phyloP scores from a whole-genome alignment of 2,797 vertebrate species.

The Champsocephalus esox region DNA sequence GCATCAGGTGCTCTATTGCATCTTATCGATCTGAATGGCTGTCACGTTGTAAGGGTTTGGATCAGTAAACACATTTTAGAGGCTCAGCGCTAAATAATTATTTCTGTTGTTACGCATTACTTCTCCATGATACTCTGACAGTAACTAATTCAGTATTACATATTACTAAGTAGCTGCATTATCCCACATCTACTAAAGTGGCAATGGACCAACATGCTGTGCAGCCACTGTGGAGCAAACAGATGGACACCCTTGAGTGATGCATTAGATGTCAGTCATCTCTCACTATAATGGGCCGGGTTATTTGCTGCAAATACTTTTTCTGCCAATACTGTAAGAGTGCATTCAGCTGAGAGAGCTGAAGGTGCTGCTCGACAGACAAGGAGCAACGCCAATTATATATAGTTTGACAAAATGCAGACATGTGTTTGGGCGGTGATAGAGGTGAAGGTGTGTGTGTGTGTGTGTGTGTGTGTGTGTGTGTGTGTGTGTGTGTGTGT shows the following conservation, averaged over 20 bases:
- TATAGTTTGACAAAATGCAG: constrained; percentile 26
- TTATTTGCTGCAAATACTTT: constrained; percentile 60
- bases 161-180: constrained; percentile 29
- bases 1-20: constrained; percentile 3
- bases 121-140: constrained; percentile 22
- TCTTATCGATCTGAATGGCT: constrained; percentile 31
- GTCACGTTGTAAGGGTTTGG: constrained; percentile 4
- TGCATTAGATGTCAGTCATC: constrained; percentile 54
- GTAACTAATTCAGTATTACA: constrained; percentile 42
- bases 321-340: constrained; percentile 42
- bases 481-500: constrained; percentile 4
- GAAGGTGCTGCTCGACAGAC: constrained; percentile 33
- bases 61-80: constrained; percentile 15
- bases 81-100: constrained; percentile 9
- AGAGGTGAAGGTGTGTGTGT: not conserved
- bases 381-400: constrained; percentile 18
- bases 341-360: constrained; percentile 39
- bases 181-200: constrained; percentile 27
- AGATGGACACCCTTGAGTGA: constrained; percentile 43
- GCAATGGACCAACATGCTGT: constrained; percentile 25
- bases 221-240: constrained; percentile 41
- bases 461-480: constrained; percentile 4
- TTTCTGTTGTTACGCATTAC: constrained; percentile 18
- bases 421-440: constrained; percentile 14
- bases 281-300: constrained; percentile 48